These are phyloP conservation scores for Aldabrachelys gigantea DNA, from an alignment of 2,113 vertebrate genomes.

Conservation along the genomic window DNA sequence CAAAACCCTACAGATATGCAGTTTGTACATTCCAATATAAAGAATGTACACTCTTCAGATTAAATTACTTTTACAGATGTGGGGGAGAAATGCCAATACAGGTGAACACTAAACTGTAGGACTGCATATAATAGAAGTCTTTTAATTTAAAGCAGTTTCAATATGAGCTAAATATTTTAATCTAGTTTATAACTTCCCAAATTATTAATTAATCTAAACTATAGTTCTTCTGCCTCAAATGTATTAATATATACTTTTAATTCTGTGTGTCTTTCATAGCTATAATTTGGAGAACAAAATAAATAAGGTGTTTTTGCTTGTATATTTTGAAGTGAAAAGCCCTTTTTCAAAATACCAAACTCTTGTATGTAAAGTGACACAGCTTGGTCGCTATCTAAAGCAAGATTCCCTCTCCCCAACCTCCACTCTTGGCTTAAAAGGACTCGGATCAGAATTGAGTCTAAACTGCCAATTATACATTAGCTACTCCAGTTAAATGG, in stretches of 20 bases:
- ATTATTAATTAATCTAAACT: not conserved
- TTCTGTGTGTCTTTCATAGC: not conserved
- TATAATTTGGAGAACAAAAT: not conserved
- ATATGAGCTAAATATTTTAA: conserved; percentile 8
- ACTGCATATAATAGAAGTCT: conserved; percentile 38
- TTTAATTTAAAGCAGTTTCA: conserved; percentile 44
- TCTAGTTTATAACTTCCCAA: conserved; percentile 46
- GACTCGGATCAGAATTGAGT: not conserved
- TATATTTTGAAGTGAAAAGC: conserved; percentile 23
- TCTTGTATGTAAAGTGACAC: conserved; percentile 15
- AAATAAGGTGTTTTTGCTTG: not conserved
- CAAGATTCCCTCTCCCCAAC: not conserved
- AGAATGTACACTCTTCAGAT: conserved; percentile 63
- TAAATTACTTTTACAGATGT: conserved; percentile 35
- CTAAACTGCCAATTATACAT: conserved; percentile 36
- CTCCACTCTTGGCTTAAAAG: conserved; percentile 28
- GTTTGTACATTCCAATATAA: conserved; percentile 73
- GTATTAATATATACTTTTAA: not conserved
- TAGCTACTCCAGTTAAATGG: not conserved
- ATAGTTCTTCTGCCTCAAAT: conserved; percentile 13
- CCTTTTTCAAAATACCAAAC: conserved; percentile 14
- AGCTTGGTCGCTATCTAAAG: conserved; percentile 11
- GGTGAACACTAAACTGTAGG: conserved; percentile 21
- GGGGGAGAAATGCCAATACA: conserved; percentile 46
- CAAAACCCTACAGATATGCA: conserved; percentile 64